These are phyloP conservation scores for Podarcis muralis DNA, from an alignment of 2,113 vertebrate species.

Conservation along the genomic window DNA sequence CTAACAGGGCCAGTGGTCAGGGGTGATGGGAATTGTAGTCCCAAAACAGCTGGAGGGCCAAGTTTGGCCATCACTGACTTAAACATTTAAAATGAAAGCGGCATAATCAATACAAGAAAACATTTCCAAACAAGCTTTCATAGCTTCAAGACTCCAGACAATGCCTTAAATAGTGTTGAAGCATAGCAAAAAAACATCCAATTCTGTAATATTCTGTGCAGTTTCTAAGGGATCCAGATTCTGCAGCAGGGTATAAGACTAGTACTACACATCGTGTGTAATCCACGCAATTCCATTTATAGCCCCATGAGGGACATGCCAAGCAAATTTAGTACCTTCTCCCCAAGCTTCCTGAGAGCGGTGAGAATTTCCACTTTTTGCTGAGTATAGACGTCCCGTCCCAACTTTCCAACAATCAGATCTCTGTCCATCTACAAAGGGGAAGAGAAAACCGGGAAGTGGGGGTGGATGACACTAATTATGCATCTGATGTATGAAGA, in stretches of 20 bases:
- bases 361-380: conserved; percentile 97
- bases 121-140: background rate
- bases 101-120: background rate
- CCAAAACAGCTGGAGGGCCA: too few species aligned
- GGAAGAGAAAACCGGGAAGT: background rate
- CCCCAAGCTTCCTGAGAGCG: conserved; percentile 94
- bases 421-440: conserved; percentile 92
- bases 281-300: background rate
- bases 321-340: conserved; percentile 82
- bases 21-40: too few species aligned
- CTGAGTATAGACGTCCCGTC: conserved; percentile 83
- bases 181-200: background rate
- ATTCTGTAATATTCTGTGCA: background rate
- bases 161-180: background rate
- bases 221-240: background rate
- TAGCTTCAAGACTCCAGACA: background rate
- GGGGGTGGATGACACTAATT: background rate
- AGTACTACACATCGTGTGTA: background rate
- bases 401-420: conserved; percentile 93
- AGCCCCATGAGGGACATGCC: background rate
- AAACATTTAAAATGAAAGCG: background rate
- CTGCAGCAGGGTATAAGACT: too few species aligned
- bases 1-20: too few species aligned
- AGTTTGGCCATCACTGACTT: too few species aligned
- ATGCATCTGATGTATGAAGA: background rate